Evolutionary conservation across 1,140 invertebrate species (phyloP), one percentile per base, ranked within the genome.

Genomic region (Solenopsis invicta): DNA sequence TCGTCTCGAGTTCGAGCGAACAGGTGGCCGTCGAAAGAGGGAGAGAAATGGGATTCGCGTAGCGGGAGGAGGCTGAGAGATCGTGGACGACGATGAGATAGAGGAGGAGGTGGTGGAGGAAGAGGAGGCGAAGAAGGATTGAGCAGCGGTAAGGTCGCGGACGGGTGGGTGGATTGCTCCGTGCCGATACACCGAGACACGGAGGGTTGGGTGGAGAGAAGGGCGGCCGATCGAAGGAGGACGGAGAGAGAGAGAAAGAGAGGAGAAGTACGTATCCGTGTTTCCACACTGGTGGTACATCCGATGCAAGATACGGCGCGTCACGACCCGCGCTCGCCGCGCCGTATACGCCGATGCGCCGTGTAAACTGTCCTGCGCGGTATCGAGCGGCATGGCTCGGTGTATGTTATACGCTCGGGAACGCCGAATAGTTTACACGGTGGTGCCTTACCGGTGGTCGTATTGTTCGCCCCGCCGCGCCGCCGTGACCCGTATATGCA

Each of bases 271-370:
- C 92, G 93, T 94, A 94, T 94, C 90, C 94, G 91, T 95, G 94
- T 94, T 94, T 94, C 93, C 93, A 93, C 94, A 94, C 94, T 94
- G 94, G 92, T 92, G 92, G 92, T 94, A 94, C 94, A 94, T 94
- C 92, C 92, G 94, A 95, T 95, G 94, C 92, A 93, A 94, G 94
- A 95, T 94, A 94, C 90, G 91, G 90, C 91, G 89, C 94, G 93
- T 95, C 94, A 95, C 94, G 94, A 95, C 92, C 92, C 87, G 88
- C 91, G 90, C 90, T 91, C 91, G 86, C 89, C 89, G 90, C 90
- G 90, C 91, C 90, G 90, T 92, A 93, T 93, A 93, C 91, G 66
- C 91, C 92, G 90, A 92, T 92, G 90, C 87, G 85, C 91, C 88
- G 92, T 92, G 92, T 91, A 91, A 90, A 92, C 88, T 92, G 88